Percentiles rank a stretch among this genome's conserved stretches.
Evolutionary conservation across 2,888 invertebrate genomes (phyloP).

Genomic region (Drosophila cracens): DNA sequence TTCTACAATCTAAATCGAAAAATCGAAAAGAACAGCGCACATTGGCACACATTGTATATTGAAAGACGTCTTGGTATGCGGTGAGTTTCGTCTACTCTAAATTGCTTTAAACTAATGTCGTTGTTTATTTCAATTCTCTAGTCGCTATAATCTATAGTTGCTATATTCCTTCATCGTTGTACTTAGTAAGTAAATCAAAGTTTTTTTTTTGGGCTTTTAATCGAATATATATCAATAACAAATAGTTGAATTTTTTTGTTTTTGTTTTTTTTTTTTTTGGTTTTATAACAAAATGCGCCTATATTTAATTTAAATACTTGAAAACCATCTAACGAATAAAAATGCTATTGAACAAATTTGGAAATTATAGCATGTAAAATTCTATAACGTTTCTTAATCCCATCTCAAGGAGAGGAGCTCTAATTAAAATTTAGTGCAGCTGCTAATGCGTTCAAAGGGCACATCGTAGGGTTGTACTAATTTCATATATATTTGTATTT

Average conservation of each 20-base stretch:
- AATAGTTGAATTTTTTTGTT: neutral
- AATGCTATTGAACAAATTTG: constrained; percentile 13
- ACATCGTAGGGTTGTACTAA: constrained; percentile 61
- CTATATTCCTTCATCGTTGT: constrained; percentile 56
- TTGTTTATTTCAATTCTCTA: constrained; percentile 73
- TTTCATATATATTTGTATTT: constrained; percentile 37
- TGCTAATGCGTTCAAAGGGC: constrained; percentile 61
- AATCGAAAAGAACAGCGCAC: constrained; percentile 41
- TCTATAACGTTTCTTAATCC: constrained; percentile 25
- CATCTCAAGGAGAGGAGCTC: constrained; percentile 43
- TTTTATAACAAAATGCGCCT: constrained; percentile 12
- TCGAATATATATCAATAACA: constrained; percentile 5
- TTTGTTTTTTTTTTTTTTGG: neutral
- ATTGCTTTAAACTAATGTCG: constrained; percentile 77
- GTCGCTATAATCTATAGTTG: constrained; percentile 37
- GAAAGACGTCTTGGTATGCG: constrained; percentile 63
- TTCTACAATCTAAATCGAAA: constrained; percentile 47
- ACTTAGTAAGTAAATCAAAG: constrained; percentile 43
- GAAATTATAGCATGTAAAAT: constrained; percentile 17
- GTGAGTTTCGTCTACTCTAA: constrained; percentile 63
- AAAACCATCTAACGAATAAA: constrained; percentile 14
- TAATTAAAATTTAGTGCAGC: constrained; percentile 57
- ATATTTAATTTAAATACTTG: constrained; percentile 25
- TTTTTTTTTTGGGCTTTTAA: constrained; percentile 10
- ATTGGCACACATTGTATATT: constrained; percentile 51